Evolutionary conservation across 2,888 invertebrate species (phyloP).

Genomic region (Rhagophthalmus giganteus): DNA sequence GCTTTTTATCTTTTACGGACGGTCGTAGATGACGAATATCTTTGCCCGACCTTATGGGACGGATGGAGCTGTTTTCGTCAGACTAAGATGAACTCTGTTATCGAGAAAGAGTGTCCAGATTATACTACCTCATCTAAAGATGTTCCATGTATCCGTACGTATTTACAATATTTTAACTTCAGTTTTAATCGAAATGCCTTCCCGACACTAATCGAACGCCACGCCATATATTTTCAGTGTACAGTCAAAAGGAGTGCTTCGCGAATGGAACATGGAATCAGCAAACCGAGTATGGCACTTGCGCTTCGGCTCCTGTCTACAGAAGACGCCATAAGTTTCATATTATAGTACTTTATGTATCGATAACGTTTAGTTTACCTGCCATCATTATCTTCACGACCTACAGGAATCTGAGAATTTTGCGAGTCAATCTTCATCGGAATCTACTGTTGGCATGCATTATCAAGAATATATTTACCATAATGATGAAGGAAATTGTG

Average conservation of each 20-base stretch:
- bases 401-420: constrained; percentile 58
- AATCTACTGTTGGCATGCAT: constrained; percentile 64
- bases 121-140: constrained; percentile 49
- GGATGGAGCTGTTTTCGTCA: constrained; percentile 66
- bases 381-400: constrained; percentile 62
- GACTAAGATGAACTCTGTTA: constrained; percentile 53
- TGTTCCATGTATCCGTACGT: not conserved
- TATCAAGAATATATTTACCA: constrained; percentile 61
- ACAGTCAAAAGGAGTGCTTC: constrained; percentile 61
- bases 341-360: constrained; percentile 59
- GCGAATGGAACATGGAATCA: constrained; percentile 62
- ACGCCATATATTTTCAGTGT: constrained; percentile 54
- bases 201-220: not conserved
- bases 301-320: constrained; percentile 61
- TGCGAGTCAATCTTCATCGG: constrained; percentile 61
- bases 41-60: constrained; percentile 65
- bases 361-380: constrained; percentile 60
- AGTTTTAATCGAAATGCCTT: not conserved
- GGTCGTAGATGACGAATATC: constrained; percentile 39
- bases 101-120: constrained; percentile 60
- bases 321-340: constrained; percentile 60
- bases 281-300: constrained; percentile 62
- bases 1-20: too few species aligned
- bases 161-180: too few species aligned
- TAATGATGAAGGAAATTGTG: constrained; percentile 61